Conservation (phyloP, 1,140 invertebrate species). For the Habropoda laboriosa region DNA sequence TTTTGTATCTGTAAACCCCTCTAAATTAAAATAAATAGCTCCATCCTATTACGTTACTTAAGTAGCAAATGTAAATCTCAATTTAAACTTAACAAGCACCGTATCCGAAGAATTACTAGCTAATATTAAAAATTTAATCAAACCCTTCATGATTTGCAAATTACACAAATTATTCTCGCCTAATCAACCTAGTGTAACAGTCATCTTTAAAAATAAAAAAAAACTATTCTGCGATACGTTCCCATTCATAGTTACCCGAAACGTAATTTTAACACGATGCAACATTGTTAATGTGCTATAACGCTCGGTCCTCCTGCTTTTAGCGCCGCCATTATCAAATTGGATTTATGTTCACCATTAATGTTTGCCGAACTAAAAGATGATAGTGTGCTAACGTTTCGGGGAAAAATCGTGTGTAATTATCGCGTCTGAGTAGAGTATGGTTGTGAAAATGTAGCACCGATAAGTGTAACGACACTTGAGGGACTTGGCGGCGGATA, state of each 20-base stretch:
- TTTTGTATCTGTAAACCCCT: no score
- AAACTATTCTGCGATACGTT: no score
- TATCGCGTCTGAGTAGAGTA: not conserved
- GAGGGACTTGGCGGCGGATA: conserved; percentile 53
- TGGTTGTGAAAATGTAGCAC: conserved; percentile 25
- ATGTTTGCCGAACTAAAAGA: not conserved
- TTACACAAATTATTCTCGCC: no score
- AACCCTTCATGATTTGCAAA: no score
- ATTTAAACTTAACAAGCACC: no score
- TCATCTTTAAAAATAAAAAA: no score
- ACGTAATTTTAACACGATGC: not conserved
- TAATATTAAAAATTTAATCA: no score
- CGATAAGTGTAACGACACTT: conserved; percentile 45
- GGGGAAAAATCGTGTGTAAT: not conserved
- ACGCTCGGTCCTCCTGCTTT: not conserved
- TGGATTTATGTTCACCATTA: not conserved
- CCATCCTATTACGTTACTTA: no score
- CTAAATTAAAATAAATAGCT: no score
- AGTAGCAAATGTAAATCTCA: no score
- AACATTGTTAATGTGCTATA: not conserved
- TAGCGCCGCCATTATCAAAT: not conserved
- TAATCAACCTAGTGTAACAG: no score
- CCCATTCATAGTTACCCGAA: not conserved
- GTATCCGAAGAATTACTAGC: no score
- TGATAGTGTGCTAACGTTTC: not conserved